Base-by-base conservation (phyloP, 2,113 vertebrate species). In the Aplodontia rufa region DNA sequence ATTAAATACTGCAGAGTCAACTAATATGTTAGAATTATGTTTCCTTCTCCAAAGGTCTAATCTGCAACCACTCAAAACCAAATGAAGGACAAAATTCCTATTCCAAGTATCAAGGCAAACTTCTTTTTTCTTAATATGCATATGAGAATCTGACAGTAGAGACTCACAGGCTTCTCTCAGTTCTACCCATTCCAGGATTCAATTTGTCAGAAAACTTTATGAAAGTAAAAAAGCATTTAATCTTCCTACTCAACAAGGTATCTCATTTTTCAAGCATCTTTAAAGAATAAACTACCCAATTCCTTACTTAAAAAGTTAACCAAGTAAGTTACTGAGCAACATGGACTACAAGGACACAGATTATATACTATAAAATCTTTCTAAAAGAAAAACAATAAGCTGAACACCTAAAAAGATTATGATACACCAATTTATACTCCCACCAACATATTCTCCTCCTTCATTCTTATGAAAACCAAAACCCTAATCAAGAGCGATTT, bases 61-160 rank as follows among this genome's bases (percentile, higher is more conserved):
- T 47, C 42, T 35, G 11, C 22, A 24, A 51, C 28, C 6, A 6
- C 5, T 5, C 16, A n/a, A 4, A 28, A 19, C 20, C 26, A 88
- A 94, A 84, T 74, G 35, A 92, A 96, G 22, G 17, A 60, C 47
- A 88, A 92, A 30, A 93, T 71, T 91, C 45, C 58, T 72, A 74
- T 42, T 94, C 26, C 1, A 68, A 90, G 40, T 40, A 58, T 74
- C 28, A 82, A n/a, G 47, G 26, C 22, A 87, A 87, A 87, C 49
- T 85, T 92, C 35, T 74, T 30, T 72, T 85, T 74, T 58, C 58
- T 76, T 94, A 90, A 75, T 53, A 75, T 30, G 76, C 30, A 20
- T 13, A 55, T 72, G 64, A 68, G n/a, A 76, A 86, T 76, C 37
- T 90, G 68, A 90, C 30, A 93, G 45, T 51, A 19, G 8, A 11